Percentiles rank a stretch among this genome's conserved stretches.
Evolutionary conservation across 92 coral and sea anemone species (phyloP).

Genomic region (Nematostella vectensis): DNA sequence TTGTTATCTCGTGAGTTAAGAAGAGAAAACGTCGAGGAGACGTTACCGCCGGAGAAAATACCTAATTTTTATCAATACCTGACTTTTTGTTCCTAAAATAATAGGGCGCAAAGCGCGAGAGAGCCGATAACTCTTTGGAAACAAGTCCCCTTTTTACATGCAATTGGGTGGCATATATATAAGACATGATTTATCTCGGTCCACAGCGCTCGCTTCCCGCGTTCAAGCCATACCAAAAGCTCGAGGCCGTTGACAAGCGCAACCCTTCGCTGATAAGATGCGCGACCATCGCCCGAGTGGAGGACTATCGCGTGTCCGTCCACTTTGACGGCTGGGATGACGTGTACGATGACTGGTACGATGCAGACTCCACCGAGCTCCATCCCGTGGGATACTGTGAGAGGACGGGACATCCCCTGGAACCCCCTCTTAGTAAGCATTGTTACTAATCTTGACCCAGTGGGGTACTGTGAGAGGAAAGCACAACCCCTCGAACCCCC

Average conservation of each 20-base stretch:
- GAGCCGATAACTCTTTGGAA: no score
- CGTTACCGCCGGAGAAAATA: no score
- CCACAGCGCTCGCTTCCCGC: constrained; percentile 62
- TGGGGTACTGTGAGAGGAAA: no score
- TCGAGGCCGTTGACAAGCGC: constrained; percentile 93
- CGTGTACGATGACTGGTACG: constrained; percentile 97
- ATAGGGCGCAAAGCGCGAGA: no score
- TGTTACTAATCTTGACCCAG: not conserved
- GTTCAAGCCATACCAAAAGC: constrained; percentile 64
- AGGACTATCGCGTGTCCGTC: constrained; percentile 66
- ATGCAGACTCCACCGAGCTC: constrained; percentile 75
- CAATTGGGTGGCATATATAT: no score
- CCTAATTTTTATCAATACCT: no score
- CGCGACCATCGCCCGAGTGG: constrained; percentile 63
- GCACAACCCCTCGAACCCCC: no score
- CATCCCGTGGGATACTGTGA: constrained; percentile 93
- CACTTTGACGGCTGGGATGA: constrained; percentile 99
- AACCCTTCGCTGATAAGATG: constrained; percentile 89
- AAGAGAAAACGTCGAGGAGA: no score
- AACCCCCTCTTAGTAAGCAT: constrained; percentile 90
- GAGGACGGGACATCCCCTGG: constrained; percentile 86
- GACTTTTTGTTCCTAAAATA: no score
- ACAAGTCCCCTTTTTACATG: no score
- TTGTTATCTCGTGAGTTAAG: no score
- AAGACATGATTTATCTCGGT: not conserved